Percentiles rank a stretch among this genome's conserved stretches.
Evolutionary conservation across 2,888 invertebrate genomes (phyloP).

Genomic region (Trilocha varians): DNA sequence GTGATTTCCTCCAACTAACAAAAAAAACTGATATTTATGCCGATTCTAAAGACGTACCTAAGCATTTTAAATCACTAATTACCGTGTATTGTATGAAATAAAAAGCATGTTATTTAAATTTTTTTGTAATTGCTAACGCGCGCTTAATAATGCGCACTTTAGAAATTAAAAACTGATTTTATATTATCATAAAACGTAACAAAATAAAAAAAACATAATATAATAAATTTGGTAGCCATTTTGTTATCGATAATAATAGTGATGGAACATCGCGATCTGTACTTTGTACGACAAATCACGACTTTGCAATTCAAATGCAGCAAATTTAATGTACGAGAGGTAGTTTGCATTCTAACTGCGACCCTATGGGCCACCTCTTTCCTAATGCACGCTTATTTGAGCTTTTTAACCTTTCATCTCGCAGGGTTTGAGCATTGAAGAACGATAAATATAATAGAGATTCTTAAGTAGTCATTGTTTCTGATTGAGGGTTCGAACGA

Average conservation of each 20-base stretch:
- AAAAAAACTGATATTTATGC: too few species aligned
- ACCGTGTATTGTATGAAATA: too few species aligned
- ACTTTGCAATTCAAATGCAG: slow-evolving; percentile 73
- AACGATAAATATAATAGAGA: slow-evolving; percentile 62
- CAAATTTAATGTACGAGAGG: slow-evolving; percentile 73
- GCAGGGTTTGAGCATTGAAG: slow-evolving; percentile 62
- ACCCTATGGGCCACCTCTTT: slow-evolving; percentile 71
- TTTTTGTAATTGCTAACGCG: too few species aligned
- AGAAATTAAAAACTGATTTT: too few species aligned
- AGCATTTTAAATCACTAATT: too few species aligned
- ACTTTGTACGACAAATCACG: slow-evolving; percentile 74
- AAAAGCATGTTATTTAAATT: too few species aligned
- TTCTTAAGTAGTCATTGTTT: slow-evolving; percentile 52
- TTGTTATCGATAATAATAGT: slow-evolving; percentile 70
- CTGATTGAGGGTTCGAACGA: slow-evolving; percentile 28
- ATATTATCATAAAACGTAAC: too few species aligned
- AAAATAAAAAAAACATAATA: too few species aligned
- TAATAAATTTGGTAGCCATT: slow-evolving; percentile 68
- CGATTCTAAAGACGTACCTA: too few species aligned
- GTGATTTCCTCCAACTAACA: too few species aligned
- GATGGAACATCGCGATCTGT: slow-evolving; percentile 71
- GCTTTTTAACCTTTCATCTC: slow-evolving; percentile 73
- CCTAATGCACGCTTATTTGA: slow-evolving; percentile 73
- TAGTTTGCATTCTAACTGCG: slow-evolving; percentile 73
- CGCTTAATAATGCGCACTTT: too few species aligned